phyloP scores from a whole-genome alignment of 2,113 vertebrate species.

The Cheilinus undulatus region DNA sequence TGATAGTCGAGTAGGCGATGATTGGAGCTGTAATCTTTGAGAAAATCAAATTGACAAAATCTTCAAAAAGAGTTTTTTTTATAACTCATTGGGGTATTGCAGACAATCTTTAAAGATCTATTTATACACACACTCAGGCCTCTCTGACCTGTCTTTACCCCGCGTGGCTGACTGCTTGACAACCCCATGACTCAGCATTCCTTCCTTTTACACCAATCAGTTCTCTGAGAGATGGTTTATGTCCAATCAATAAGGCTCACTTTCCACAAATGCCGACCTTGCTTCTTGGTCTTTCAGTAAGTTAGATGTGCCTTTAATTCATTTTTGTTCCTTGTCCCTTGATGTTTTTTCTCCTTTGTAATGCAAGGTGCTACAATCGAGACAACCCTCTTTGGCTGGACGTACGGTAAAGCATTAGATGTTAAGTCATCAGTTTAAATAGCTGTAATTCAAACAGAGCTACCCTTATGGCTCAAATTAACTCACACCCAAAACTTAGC shows the following conservation, averaged over 20 bases:
- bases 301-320: conserved; percentile 21
- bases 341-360: neutral
- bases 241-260: conserved; percentile 60
- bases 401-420: neutral
- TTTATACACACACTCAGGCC: conserved; percentile 8
- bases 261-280: conserved; percentile 50
- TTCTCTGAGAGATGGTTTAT: conserved; percentile 48
- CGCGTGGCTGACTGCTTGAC: conserved; percentile 21
- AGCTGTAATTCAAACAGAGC: neutral
- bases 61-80: neutral
- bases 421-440: neutral
- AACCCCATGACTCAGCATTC: conserved; percentile 51
- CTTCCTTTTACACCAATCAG: conserved; percentile 38
- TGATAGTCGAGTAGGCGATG: neutral
- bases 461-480: too few species aligned
- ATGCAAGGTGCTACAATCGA: conserved; percentile 1
- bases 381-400: neutral
- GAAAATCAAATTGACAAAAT: neutral
- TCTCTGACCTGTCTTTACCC: conserved; percentile 34
- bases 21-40: conserved; percentile 3
- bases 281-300: conserved; percentile 23
- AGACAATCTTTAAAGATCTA: conserved; percentile 5
- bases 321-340: conserved; percentile 8
- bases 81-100: conserved; percentile 4
- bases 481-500: neutral